Base-by-base conservation (phyloP, 2,113 vertebrate species). In the Corvus cornix region DNA sequence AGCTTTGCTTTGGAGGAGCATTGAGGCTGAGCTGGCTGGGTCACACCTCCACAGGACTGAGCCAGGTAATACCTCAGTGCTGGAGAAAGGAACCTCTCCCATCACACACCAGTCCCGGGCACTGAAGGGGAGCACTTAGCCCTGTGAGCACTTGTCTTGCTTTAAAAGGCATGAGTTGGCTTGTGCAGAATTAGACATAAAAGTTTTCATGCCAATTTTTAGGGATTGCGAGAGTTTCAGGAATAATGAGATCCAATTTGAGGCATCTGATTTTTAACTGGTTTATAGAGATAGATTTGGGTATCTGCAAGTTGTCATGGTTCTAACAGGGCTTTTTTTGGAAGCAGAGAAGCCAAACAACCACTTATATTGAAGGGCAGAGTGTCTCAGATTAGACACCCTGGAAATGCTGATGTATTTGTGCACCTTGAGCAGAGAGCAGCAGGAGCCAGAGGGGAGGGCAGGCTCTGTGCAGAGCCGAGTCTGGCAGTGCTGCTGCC, bases 331-430 rank as follows among this genome's bases (percentile, higher is more conserved):
- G 78, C 60, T 70, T 69, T 39, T 68, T 46, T 46, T 76, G 72
- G 91, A 56, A 84, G 79, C 60, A 33, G 52, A 87, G 62, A 8
- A 76, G 58, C 72, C 78, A 51, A 51, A 4, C 58, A 41, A 1
- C 15, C 48, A 2, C 51, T 63, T 55, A 2, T 4, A 4, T 4
- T 13, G 66, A 59, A 67, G 56, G 48, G 43, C 60, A 23, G 0
- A 53, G 44, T 3, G 8, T 27, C 66, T 58, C 37, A 48, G 7
- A 19, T 41, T 2, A 53, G 66, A 10, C 52, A 46, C 21, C 43
- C 75, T 28, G 33, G n/a, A 10, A 33, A 2, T 0, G 56, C 66
- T 70, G 86, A 4, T 2, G 2, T 7, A 0, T 16, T 12, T 15
- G 79, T 44, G 73, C 28, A 1, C 28, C 84, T 31, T 2, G 75